Conservation (phyloP, 2,797 vertebrate species). For the Parotocinclus haroldoi region DNA sequence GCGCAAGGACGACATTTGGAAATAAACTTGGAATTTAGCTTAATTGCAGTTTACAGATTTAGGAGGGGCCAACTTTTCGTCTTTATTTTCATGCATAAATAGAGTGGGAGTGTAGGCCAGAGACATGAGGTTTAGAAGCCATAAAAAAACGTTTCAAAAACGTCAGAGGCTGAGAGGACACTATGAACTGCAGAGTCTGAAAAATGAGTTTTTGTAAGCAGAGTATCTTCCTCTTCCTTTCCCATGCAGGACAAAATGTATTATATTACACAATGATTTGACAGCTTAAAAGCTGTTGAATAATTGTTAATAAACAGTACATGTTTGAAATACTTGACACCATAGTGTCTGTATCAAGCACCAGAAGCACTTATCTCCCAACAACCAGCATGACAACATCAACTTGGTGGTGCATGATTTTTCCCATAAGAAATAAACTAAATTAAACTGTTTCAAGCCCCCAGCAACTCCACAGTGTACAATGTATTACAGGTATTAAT, state of each 20-base stretch:
- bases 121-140: slow-evolving; percentile 77
- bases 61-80: slow-evolving; percentile 78
- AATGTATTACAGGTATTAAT: too few species aligned
- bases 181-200: slow-evolving; percentile 46
- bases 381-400: too few species aligned
- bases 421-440: too few species aligned
- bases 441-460: too few species aligned
- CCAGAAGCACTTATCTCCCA: too few species aligned
- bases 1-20: slow-evolving; percentile 75
- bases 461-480: too few species aligned
- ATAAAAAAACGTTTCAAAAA: slow-evolving; percentile 71
- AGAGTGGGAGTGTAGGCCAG: slow-evolving; percentile 76
- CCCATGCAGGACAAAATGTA: neutral
- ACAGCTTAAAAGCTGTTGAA: too few species aligned
- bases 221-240: slow-evolving; percentile 1
- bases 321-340: too few species aligned
- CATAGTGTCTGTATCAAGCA: too few species aligned
- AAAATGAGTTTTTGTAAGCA: slow-evolving; percentile 19
- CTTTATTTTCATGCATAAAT: slow-evolving; percentile 82
- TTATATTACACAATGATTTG: neutral
- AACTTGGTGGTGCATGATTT: too few species aligned
- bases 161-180: slow-evolving; percentile 73
- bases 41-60: slow-evolving; percentile 83
- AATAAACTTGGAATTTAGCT: slow-evolving; percentile 82
- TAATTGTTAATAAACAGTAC: too few species aligned